Evolutionary conservation across 2,888 invertebrate genomes (phyloP).

Genomic region (Acanthosepion esculentum): DNA sequence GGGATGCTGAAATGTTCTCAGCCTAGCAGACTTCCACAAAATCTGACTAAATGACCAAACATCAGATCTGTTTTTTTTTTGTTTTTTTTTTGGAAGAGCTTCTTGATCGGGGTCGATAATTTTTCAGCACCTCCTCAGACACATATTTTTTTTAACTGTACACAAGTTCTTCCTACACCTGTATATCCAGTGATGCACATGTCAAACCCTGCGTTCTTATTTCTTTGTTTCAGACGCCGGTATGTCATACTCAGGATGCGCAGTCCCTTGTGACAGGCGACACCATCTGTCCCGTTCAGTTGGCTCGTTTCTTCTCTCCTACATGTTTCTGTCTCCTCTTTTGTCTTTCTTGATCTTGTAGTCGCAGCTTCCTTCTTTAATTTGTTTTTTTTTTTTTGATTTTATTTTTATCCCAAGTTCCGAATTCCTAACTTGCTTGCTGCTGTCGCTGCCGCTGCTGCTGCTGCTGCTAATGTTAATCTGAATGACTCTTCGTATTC

Average conservation of each 20-base stretch:
- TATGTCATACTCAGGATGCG: constrained; percentile 43
- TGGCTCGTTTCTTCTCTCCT: not conserved
- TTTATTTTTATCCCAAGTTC: not conserved
- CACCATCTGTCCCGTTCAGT: constrained; percentile 24
- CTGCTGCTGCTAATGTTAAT: not conserved
- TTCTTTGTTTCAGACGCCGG: constrained; percentile 48
- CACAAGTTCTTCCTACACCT: not conserved
- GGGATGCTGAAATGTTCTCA: too few relatives aligned
- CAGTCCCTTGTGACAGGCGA: constrained; percentile 37
- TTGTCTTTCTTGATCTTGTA: not conserved
- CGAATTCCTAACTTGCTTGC: not conserved
- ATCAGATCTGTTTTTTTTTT: too few relatives aligned
- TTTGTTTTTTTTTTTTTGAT: not conserved
- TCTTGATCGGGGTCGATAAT: too few relatives aligned
- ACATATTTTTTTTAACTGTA: not conserved
- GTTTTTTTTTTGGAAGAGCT: too few relatives aligned
- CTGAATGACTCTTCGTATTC: not conserved
- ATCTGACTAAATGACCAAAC: too few relatives aligned
- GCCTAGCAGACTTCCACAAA: too few relatives aligned
- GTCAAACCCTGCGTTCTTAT: constrained; percentile 39
- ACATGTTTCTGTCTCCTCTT: not conserved
- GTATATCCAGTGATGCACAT: not conserved
- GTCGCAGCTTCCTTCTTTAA: not conserved
- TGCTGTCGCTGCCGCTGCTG: constrained; percentile 33
- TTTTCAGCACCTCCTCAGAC: too few relatives aligned